phyloP scores from a whole-genome alignment of 2,113 vertebrate species.

The Serinus canaria region DNA sequence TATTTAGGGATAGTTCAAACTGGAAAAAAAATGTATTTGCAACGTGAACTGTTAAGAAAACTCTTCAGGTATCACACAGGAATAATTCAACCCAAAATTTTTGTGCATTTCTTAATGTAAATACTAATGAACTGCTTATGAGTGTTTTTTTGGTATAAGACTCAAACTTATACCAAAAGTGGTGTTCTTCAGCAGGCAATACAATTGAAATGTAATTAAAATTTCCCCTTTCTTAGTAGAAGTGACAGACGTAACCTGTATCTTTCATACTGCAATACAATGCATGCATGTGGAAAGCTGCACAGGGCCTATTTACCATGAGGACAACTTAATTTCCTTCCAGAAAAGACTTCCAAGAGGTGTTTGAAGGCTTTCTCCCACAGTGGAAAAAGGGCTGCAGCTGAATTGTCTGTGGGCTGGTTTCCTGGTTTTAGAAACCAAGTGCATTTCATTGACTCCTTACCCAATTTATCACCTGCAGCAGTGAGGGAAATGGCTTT shows the following conservation, averaged over 20 bases:
- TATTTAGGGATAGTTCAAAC: neutral
- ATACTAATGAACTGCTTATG: neutral
- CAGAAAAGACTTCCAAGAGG: neutral
- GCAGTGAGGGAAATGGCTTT: neutral
- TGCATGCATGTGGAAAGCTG: neutral
- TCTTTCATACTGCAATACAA: neutral
- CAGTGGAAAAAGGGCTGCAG: neutral
- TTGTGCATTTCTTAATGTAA: neutral
- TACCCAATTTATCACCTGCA: neutral
- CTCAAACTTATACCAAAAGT: too few relatives aligned
- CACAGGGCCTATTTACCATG: neutral
- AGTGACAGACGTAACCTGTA: neutral
- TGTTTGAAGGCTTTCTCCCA: neutral
- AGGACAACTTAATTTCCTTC: neutral
- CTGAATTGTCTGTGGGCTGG: neutral
- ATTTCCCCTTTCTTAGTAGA: neutral
- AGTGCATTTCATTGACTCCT: neutral
- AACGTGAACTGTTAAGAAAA: neutral
- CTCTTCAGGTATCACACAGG: neutral
- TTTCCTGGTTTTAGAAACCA: constrained; percentile 2
- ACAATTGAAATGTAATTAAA: neutral
- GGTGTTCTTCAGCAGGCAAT: neutral
- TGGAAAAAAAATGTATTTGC: neutral
- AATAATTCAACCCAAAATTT: neutral
- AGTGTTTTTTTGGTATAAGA: neutral